Evolutionary conservation across 2,888 invertebrate genomes (phyloP).

Genomic region (Ophioninae sp.): DNA sequence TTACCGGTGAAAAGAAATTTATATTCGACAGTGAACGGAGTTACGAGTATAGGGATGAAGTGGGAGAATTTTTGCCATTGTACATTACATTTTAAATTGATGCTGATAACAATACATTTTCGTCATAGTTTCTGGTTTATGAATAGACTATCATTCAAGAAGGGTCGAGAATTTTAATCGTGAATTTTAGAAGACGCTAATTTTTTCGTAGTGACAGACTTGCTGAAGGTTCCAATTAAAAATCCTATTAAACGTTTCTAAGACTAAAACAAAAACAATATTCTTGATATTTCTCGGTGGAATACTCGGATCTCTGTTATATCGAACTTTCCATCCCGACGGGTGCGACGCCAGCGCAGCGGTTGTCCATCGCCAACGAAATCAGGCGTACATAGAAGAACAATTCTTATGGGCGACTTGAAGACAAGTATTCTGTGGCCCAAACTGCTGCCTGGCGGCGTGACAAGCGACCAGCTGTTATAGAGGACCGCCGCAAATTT

Average conservation of each 20-base stretch:
- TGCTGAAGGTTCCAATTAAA: background rate
- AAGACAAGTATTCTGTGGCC: too few species aligned
- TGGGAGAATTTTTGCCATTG: background rate
- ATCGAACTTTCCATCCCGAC: background rate
- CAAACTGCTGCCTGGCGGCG: too few species aligned
- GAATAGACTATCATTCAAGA: background rate
- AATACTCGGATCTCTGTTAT: background rate
- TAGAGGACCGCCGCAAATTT: too few species aligned
- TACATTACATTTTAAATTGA: background rate
- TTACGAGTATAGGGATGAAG: too few species aligned
- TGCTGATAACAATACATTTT: background rate
- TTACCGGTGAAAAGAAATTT: background rate
- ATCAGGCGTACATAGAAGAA: too few species aligned
- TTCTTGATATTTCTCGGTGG: background rate
- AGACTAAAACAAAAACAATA: background rate
- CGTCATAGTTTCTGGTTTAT: background rate
- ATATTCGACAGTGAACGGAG: too few species aligned
- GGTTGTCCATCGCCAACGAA: background rate
- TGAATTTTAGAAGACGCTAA: too few species aligned
- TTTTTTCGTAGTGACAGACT: too few species aligned
- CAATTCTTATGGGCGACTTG: too few species aligned
- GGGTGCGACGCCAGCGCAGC: conserved; percentile 2
- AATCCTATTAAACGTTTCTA: background rate
- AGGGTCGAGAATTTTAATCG: background rate
- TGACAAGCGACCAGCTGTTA: too few species aligned